phyloP scores from a whole-genome alignment of 2,888 invertebrate species.

The Trachelus troglodyta region DNA sequence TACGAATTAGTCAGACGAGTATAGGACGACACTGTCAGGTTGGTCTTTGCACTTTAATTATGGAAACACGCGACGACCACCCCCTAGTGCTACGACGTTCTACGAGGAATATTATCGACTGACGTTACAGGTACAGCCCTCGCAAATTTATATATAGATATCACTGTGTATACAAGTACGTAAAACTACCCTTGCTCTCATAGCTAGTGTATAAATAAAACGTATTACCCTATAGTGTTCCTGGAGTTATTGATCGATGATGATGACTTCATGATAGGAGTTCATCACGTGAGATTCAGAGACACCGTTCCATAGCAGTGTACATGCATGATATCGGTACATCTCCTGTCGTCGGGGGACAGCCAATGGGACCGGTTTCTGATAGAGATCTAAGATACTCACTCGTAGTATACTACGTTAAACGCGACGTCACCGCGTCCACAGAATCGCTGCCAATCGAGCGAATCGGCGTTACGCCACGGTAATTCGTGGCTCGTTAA shows the following conservation, averaged over 20 bases:
- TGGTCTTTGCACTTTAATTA: conserved; percentile 32
- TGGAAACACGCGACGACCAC: conserved; percentile 19
- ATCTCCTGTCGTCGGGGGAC: not conserved
- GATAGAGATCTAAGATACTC: not conserved
- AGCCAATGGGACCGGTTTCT: not conserved
- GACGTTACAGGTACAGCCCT: not conserved
- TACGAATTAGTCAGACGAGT: conserved; percentile 29
- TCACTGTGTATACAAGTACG: not conserved
- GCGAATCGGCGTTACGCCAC: not conserved
- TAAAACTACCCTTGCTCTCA: not conserved
- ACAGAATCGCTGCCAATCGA: not conserved
- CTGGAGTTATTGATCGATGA: not conserved
- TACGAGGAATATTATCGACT: not conserved
- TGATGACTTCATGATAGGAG: not conserved
- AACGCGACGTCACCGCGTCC: not conserved
- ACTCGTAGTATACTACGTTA: not conserved
- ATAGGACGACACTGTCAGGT: conserved; percentile 20
- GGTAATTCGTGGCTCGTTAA: not conserved
- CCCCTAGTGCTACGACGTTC: not conserved
- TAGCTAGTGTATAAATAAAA: not conserved
- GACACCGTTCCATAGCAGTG: not conserved
- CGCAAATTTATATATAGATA: not conserved
- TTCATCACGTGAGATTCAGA: not conserved
- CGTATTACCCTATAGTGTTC: not conserved
- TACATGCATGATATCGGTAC: not conserved